phyloP scores from a whole-genome alignment of 2,113 vertebrate genomes.

The Pithys albifrons region DNA sequence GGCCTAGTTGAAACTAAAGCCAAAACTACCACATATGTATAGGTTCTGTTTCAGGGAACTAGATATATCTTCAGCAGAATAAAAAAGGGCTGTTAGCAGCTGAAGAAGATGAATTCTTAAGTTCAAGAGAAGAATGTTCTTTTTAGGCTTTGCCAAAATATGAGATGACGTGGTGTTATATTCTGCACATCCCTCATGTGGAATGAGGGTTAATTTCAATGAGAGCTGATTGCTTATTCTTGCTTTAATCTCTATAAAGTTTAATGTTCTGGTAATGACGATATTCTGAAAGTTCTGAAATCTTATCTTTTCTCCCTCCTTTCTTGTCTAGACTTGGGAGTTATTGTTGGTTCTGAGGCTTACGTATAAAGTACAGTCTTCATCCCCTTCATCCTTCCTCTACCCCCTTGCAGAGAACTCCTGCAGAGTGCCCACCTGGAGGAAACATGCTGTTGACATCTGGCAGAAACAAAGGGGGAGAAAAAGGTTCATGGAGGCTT shows the following conservation, averaged over 20 bases:
- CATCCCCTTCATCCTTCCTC: not conserved
- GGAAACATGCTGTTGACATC: not conserved
- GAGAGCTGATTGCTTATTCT: not conserved
- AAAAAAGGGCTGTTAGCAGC: not conserved
- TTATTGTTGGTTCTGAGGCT: not conserved
- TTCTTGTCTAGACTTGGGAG: not conserved
- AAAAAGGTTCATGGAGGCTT: not conserved
- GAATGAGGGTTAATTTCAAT: not conserved
- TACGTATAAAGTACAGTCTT: not conserved
- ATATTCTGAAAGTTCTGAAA: not conserved
- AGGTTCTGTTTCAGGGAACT: not conserved
- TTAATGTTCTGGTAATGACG: not conserved
- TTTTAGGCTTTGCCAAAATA: not conserved
- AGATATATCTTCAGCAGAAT: not conserved
- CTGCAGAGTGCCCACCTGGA: not conserved
- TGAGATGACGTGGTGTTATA: not conserved
- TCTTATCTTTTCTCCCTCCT: not conserved
- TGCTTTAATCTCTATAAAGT: not conserved
- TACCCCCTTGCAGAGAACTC: not conserved
- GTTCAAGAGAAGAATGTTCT: not conserved
- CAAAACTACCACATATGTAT: no score
- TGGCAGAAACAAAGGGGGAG: rapidly evolving
- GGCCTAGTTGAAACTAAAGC: no score
- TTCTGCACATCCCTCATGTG: not conserved
- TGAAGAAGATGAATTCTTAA: not conserved